Evolutionary conservation across 2,888 invertebrate species (phyloP), one percentile per base, ranked within the genome.

Genomic region (Lydus trimaculatus): DNA sequence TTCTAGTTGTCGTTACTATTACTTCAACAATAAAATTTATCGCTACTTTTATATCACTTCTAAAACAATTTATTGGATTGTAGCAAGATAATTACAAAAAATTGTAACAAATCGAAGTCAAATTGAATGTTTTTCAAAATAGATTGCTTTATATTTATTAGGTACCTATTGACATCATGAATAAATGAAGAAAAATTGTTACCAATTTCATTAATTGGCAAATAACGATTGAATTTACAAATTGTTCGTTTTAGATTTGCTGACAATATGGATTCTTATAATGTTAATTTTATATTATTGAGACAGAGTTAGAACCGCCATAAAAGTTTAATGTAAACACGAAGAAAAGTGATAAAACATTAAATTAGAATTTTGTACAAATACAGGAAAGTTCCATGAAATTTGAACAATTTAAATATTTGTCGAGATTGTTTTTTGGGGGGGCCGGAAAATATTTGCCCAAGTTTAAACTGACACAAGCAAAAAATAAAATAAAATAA

Each of bases 281-380:
- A 36, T 36, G 36, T 36, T 13, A 36, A 36, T 36, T 36, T 33
- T 33, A 33, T 33, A 11, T 33, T 11, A 33, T 11, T 11, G 6
- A 2, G 4, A 13, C 33, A 33, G 36, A 36, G 36, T 36, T 36
- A 13, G 13, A 36, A 36, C 4, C 36, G n/a, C 43, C n/a, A 43
- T 43, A 43, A 43, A 43, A 43, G n/a, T 43, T 43, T 5, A 9
- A 23, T 17, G 23, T 52, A 52, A 52, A 52, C 48, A 52, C 11
- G 23, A 20, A 52, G 48, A 52, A 20, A 52, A 52, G 48, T 52
- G 48, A 52, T 52, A 52, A 52, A 52, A 52, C 48, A 48, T 20
- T 20, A 20, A 20, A 48, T 48, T 52, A 23, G 48, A 52, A 23
- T 52, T 28, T 52, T 20, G 48, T 11, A 20, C 48, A 52, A 52